Evolutionary conservation across 2,113 vertebrate species (phyloP).

Genomic region (Notothenia coriiceps): DNA sequence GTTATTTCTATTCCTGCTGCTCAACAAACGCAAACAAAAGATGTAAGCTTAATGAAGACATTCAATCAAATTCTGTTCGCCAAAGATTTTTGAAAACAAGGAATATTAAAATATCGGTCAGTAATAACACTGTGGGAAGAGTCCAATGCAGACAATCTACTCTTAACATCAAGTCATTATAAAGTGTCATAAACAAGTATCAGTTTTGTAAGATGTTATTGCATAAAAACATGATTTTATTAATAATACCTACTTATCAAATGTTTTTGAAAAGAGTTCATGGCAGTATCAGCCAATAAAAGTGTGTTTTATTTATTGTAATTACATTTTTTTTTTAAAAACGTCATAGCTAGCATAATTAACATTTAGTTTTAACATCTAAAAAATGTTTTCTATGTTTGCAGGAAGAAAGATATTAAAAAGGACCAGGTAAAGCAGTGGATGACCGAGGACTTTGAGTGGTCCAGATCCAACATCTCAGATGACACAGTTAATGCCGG

Average conservation of each 20-base stretch:
- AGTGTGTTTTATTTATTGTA: not conserved
- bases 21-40: conserved; percentile 34
- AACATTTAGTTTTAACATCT: not conserved
- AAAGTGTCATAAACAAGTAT: too few species aligned
- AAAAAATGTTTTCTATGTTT: not conserved
- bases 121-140: too few species aligned
- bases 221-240: too few species aligned
- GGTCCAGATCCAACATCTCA: conserved; percentile 28
- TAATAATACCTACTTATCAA: too few species aligned
- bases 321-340: not conserved
- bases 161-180: too few species aligned
- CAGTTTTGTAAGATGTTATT: too few species aligned
- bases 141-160: too few species aligned
- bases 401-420: conserved; percentile 35
- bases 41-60: conserved; percentile 30
- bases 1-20: conserved; percentile 6
- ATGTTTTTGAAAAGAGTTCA: too few species aligned
- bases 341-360: not conserved
- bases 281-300: too few species aligned
- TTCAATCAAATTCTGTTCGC: too few species aligned
- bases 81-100: not conserved
- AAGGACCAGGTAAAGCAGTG: conserved; percentile 39
- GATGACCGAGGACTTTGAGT: conserved; percentile 50
- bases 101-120: too few species aligned
- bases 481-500: not conserved